phyloP scores from a whole-genome alignment of 2,797 vertebrate genomes.

The Scolopax bukidnonensis region DNA sequence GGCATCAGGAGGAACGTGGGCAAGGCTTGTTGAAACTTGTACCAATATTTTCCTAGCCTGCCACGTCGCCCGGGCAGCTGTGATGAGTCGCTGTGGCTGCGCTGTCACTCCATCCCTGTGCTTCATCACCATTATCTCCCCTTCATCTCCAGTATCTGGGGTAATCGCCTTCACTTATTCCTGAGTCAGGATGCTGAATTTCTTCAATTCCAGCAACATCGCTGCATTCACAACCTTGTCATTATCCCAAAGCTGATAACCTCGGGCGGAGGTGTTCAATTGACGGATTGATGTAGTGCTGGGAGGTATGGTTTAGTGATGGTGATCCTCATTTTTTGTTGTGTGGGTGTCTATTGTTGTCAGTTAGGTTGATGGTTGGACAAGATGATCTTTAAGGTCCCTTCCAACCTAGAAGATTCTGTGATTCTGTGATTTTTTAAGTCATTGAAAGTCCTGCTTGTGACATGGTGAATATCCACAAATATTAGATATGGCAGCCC shows the following conservation, averaged over 20 bases:
- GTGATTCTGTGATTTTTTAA: slow-evolving; percentile 40
- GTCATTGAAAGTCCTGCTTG: slow-evolving; percentile 51
- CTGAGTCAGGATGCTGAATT: slow-evolving; percentile 10
- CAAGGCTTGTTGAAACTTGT: slow-evolving; percentile 47
- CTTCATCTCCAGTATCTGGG: slow-evolving; percentile 49
- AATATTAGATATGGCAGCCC: background rate
- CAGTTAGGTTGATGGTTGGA: too few relatives aligned
- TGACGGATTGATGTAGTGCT: too few relatives aligned
- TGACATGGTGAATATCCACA: background rate
- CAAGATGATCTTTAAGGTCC: too few relatives aligned
- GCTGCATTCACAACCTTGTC: slow-evolving; percentile 31
- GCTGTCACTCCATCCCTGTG: background rate
- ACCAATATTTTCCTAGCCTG: slow-evolving; percentile 34
- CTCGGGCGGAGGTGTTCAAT: background rate
- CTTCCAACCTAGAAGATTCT: too few relatives aligned
- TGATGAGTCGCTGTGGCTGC: slow-evolving; percentile 35
- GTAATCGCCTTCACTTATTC: slow-evolving; percentile 51
- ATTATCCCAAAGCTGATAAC: slow-evolving; percentile 51
- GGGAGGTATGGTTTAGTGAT: too few relatives aligned
- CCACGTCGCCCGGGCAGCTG: slow-evolving; percentile 43
- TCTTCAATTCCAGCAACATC: slow-evolving; percentile 51
- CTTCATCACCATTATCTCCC: slow-evolving; percentile 61
- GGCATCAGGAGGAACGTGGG: background rate
- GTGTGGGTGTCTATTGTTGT: too few relatives aligned
- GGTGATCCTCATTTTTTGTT: too few relatives aligned